Conservation (phyloP, 2,113 vertebrate species). For the Dipodomys ordii region DNA sequence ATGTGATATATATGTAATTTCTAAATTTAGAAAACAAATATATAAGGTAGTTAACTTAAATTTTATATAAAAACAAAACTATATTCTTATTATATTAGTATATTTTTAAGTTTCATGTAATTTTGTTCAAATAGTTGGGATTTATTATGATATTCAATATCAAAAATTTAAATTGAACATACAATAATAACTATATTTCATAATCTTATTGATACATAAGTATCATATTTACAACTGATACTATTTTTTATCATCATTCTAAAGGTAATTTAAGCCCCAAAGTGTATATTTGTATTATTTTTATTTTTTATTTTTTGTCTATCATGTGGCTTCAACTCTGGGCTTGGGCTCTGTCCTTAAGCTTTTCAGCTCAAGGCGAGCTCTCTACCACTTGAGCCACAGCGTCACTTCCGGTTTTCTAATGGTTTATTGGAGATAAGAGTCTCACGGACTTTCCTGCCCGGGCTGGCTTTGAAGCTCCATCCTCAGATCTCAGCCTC, state of each 20-base stretch:
- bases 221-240: too few relatives aligned
- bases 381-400: too few relatives aligned
- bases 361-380: too few relatives aligned
- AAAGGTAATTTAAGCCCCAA: too few relatives aligned
- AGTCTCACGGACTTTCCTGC: too few relatives aligned
- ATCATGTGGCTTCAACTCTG: neutral
- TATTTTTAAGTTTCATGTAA: neutral
- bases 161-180: constrained; percentile 2
- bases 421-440: too few relatives aligned
- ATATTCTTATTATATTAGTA: neutral
- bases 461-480: too few relatives aligned
- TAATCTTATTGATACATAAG: neutral
- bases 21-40: constrained; percentile 24
- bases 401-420: too few relatives aligned
- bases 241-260: too few relatives aligned
- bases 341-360: too few relatives aligned
- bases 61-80: neutral
- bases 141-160: neutral
- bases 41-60: neutral
- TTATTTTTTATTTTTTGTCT: too few relatives aligned
- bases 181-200: neutral
- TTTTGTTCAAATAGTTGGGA: neutral
- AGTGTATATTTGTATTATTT: neutral
- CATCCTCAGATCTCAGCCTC: too few relatives aligned
- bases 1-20: neutral